A percentile compares a stretch with the other conserved stretches of the same genome.
Evolutionary conservation across 2,113 vertebrate species (phyloP).

Genomic region (Albula glossodonta): DNA sequence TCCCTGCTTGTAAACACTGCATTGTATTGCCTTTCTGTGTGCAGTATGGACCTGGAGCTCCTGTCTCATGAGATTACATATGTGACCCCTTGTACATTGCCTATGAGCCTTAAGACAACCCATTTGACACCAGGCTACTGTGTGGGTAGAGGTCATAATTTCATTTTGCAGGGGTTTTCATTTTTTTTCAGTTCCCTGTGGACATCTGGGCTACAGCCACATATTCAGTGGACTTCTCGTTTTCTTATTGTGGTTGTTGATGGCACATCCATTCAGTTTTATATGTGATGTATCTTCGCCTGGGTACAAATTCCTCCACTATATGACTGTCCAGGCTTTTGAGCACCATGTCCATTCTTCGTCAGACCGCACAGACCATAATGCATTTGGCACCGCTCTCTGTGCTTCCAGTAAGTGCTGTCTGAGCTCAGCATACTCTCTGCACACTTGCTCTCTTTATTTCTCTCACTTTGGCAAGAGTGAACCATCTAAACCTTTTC

Average conservation of each 20-base stretch:
- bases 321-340: too few relatives aligned
- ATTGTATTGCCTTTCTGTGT: neutral
- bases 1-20: neutral
- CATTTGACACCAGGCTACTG: neutral
- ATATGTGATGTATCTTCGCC: too few relatives aligned
- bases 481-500: neutral
- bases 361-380: too few relatives aligned
- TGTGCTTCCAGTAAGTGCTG: neutral
- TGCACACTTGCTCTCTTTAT: neutral
- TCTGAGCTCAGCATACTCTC: too few relatives aligned
- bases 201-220: too few relatives aligned
- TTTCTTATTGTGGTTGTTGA: too few relatives aligned
- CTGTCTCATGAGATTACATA: neutral
- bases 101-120: neutral
- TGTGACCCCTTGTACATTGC: neutral
- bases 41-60: neutral
- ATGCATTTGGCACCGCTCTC: neutral
- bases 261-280: too few relatives aligned
- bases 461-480: neutral
- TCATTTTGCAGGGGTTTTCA: neutral
- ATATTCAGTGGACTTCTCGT: too few relatives aligned
- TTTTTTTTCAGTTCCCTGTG: neutral
- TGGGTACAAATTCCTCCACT: too few relatives aligned
- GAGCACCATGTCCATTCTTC: too few relatives aligned
- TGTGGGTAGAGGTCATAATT: neutral